Evolutionary conservation across 2,113 vertebrate species (phyloP).

Genomic region (Phyllopteryx taeniolatus): DNA sequence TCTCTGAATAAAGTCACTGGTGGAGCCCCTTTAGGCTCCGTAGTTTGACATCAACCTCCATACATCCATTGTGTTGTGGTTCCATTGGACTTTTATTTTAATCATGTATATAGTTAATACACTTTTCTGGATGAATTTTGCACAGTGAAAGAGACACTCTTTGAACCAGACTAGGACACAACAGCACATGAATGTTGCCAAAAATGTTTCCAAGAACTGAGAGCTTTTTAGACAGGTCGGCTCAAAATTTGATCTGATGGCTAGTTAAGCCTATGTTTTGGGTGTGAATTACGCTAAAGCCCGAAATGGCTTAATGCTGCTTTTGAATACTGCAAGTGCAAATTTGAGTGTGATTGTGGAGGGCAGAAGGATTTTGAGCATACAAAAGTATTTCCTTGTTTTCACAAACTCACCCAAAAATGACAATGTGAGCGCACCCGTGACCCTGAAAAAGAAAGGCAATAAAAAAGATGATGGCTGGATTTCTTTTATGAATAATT

Average conservation of each 20-base stretch:
- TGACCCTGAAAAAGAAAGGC: neutral
- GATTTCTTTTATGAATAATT: too few species aligned
- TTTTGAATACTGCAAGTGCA: neutral
- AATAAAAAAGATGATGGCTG: neutral
- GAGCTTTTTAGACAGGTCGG: neutral
- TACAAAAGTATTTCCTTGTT: neutral
- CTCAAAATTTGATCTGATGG: neutral
- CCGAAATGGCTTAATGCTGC: neutral
- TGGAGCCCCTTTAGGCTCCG: constrained; percentile 36
- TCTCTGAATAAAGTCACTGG: constrained; percentile 48
- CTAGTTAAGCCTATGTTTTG: constrained; percentile 3
- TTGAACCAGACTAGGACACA: neutral
- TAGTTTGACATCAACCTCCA: constrained; percentile 39
- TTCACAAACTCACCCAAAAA: too few species aligned
- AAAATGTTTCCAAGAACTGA: neutral
- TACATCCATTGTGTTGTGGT: constrained; percentile 57
- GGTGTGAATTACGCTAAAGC: neutral
- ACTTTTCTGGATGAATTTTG: neutral
- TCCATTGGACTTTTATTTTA: constrained; percentile 24
- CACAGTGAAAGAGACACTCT: neutral
- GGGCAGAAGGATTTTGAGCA: neutral
- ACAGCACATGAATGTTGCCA: neutral
- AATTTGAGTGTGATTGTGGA: neutral
- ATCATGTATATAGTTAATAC: neutral
- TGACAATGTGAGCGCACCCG: neutral